Percentiles rank a stretch among this genome's conserved stretches.
Conservation (phyloP, 2,113 vertebrate genomes). For the Phocoena phocoena region DNA sequence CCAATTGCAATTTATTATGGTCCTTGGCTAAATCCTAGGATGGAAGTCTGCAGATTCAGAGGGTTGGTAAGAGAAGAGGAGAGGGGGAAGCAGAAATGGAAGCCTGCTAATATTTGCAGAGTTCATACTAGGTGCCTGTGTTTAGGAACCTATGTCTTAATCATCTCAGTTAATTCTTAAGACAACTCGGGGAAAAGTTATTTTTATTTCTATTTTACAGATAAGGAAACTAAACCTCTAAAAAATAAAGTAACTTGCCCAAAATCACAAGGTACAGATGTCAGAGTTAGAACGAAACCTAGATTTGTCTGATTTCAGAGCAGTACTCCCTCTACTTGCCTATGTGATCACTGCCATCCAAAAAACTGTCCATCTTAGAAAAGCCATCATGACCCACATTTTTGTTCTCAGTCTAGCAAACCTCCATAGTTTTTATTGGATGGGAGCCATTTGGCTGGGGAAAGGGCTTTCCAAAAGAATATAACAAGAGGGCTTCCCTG, state of each 20-base stretch:
- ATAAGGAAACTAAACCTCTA: background rate
- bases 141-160: background rate
- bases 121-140: background rate
- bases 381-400: background rate
- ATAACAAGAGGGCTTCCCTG: background rate
- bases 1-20: background rate
- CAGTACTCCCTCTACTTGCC: background rate
- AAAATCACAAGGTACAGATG: background rate
- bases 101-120: background rate
- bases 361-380: background rate
- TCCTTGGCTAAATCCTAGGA: background rate
- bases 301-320: background rate
- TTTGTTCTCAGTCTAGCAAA: background rate
- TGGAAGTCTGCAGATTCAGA: background rate
- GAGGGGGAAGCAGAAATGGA: background rate
- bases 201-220: slow-evolving; percentile 13
- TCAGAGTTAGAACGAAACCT: background rate
- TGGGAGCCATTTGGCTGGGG: background rate
- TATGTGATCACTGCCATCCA: background rate
- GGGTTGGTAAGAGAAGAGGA: background rate
- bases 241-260: background rate
- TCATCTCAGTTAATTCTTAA: background rate
- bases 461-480: background rate
- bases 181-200: background rate
- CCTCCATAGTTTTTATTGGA: background rate